phyloP scores from a whole-genome alignment of 2,113 vertebrate species.

The Lathamus discolor region DNA sequence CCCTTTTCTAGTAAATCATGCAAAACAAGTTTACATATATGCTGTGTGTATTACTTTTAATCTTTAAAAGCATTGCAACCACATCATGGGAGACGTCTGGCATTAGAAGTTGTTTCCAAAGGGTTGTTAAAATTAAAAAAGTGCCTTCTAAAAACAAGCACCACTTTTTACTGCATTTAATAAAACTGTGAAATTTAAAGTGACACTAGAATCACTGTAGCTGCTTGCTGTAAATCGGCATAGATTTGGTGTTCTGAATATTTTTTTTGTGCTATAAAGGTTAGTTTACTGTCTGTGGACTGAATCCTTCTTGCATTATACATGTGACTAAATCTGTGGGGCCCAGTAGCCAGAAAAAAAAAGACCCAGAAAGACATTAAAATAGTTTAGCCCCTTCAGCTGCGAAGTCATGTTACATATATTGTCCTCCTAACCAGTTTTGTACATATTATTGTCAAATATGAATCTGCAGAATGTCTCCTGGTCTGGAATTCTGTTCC shows the following conservation, averaged over 20 bases:
- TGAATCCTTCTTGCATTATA: neutral
- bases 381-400: neutral
- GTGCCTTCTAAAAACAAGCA: neutral
- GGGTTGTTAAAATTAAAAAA: neutral
- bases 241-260: neutral
- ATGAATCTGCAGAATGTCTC: conserved; percentile 24
- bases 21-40: neutral
- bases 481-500: neutral
- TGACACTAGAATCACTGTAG: neutral
- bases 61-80: neutral
- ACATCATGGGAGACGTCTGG: neutral
- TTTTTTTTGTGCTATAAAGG: neutral
- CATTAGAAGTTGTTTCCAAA: neutral
- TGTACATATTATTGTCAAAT: conserved; percentile 5
- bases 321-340: neutral
- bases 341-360: neutral
- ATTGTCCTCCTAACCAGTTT: neutral
- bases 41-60: neutral
- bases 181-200: neutral
- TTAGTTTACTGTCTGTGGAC: conserved; percentile 11
- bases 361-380: conserved; percentile 19
- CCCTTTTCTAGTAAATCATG: neutral
- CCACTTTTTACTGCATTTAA: neutral
- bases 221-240: neutral
- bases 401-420: neutral